Evolutionary conservation across 2,113 vertebrate species (phyloP), one percentile per base, ranked within the genome.

Genomic region (Callopanchax toddi): DNA sequence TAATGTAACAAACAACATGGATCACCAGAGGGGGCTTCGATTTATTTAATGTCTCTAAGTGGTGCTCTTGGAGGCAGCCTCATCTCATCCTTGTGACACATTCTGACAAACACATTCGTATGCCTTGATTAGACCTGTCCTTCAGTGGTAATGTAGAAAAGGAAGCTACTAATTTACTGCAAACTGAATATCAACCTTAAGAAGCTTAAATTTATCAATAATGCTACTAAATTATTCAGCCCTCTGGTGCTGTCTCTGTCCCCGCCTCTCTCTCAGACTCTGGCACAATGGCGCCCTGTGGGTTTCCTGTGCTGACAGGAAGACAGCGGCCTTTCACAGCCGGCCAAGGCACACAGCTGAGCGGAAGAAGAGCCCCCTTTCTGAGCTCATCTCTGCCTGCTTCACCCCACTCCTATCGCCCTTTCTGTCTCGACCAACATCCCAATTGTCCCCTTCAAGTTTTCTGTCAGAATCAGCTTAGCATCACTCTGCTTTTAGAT

Each of bases 281-380:
- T 64, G 29, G 64, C 37, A 91, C 88, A 89, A 91, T 87, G 82
- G 56, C 68, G 70, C 84, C 83, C 89, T 89, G 86, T 89, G 68
- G 82, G 79, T 76, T 86, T 88, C 89, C 88, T 88, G 80, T 58
- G 58, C 79, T 71, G 76, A 79, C 83, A 89, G 89, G 89, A 92
- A 89, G 76, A 87, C 80, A 86, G 86, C 40, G 50, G 85, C 87
- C 89, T 91, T 91, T 92, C 91, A 92, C 84, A 81, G 81, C 55
- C 74, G 74, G 91, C 89, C 91, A 90, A 91, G 76, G 79, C 82
- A 65, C 83, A 70, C 89, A 92, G 91, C 91, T 92, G 91, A 89
- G 78, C 87, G 89, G 91, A 92, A 90, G 87, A 82, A 23, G 54
- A 88, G 65, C 57, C 79, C 81, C 85, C 75, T 75, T 62, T 86